Evolutionary conservation across 2,888 invertebrate species (phyloP).

Genomic region (Drosophila stalkeri): DNA sequence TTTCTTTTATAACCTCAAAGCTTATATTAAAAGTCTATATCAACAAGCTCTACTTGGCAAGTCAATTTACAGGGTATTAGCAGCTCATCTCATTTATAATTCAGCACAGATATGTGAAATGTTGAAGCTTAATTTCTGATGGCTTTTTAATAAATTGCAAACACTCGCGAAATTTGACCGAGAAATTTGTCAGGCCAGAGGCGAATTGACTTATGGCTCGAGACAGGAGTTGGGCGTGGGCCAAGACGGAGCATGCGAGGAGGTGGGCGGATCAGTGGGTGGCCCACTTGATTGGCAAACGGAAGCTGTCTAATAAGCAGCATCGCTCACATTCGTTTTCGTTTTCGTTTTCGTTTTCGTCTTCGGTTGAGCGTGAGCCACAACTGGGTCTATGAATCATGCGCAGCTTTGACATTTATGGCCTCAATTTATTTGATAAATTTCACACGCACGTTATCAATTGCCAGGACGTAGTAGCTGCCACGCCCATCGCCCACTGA

Average conservation of each 20-base stretch:
- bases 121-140: slow-evolving; percentile 41
- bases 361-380: background rate
- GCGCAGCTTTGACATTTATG: slow-evolving; percentile 80
- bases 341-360: background rate
- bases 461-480: slow-evolving; percentile 53
- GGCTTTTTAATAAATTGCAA: slow-evolving; percentile 57
- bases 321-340: slow-evolving; percentile 11
- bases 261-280: background rate
- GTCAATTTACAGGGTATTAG: background rate
- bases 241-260: background rate
- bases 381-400: slow-evolving; percentile 67
- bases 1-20: background rate
- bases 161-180: slow-evolving; percentile 23
- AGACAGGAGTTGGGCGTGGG: background rate
- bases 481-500: background rate
- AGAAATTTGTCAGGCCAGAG: slow-evolving; percentile 59
- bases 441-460: slow-evolving; percentile 82
- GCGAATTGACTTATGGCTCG: slow-evolving; percentile 42
- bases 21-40: no score
- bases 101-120: slow-evolving; percentile 13
- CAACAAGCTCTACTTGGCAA: background rate
- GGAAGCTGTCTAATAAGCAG: slow-evolving; percentile 70
- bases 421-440: slow-evolving; percentile 82
- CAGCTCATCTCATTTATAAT: background rate
- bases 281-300: slow-evolving; percentile 43